Evolutionary conservation across 2,888 invertebrate species (phyloP), one percentile per base, ranked within the genome.

Genomic region (Diadegma fenestrale): DNA sequence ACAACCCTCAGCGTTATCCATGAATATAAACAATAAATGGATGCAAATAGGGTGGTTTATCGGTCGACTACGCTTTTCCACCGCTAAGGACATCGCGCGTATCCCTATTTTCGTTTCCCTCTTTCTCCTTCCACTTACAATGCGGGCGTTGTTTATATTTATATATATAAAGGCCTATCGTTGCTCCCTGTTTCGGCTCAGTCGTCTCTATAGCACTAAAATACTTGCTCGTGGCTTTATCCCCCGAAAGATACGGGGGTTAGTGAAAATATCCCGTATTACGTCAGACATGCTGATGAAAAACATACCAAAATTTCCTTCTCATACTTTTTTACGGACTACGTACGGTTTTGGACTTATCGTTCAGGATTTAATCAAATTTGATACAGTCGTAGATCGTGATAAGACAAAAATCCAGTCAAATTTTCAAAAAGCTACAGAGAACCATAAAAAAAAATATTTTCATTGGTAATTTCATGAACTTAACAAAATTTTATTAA

Each of bases 11-110:
- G 71, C 75, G 71, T 76, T 82, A 73, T 80, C 76, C 77, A 80
- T 78, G 80, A 80, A 81, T 84, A 84, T 82, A 86, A 86, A 87
- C 86, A 87, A 87, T 84, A 84, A 86, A 81, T 86, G 84, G 78
- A 87, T 87, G 84, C 84, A 87, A 87, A 87, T 87, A 80, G 84
- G 82, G 80, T 80, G 82, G 84, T 86, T 87, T 87, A 87, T 81
- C 79, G 85, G 76, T 68, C 66, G 78, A 64, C 73, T 48, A 63
- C 41, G 82, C 79, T 79, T 82, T 68, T 79, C 82, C 64, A 58
- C 43, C 69, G 61, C 33, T 48, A 72, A 80, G 76, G 22, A 85
- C 22, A 54, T 58, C 64, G 64, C 64, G 64, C 71, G 12, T 17
- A 64, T 37, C 41, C 45, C 76, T 26, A 54, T n/a, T 19, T 10